Evolutionary conservation across 2,888 invertebrate species (phyloP).

Genomic region (Lottia scabra): DNA sequence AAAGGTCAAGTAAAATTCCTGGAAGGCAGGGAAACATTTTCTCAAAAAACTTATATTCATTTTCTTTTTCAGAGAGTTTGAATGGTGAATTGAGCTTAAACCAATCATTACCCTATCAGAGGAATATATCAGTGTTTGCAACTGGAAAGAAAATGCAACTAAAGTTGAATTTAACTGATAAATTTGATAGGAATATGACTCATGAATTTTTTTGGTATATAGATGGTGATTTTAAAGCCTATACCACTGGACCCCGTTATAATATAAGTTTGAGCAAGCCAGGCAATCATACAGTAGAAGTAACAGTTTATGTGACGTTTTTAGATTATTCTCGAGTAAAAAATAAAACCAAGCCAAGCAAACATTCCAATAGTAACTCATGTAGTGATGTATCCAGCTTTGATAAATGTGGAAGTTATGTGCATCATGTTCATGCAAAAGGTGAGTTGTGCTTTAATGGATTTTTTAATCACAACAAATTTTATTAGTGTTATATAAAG

Average conservation of each 20-base stretch:
- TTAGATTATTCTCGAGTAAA: too few relatives aligned
- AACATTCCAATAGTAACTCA: background rate
- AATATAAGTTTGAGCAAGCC: background rate
- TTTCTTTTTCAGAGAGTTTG: conserved; percentile 30
- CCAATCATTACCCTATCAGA: conserved; percentile 31
- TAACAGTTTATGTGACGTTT: background rate
- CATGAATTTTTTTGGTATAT: conserved; percentile 27
- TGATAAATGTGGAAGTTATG: conserved; percentile 17
- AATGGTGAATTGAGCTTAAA: conserved; percentile 31
- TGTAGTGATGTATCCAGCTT: background rate
- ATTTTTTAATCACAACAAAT: background rate
- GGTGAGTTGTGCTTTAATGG: conserved; percentile 13
- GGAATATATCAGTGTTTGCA: conserved; percentile 27
- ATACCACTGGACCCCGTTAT: background rate
- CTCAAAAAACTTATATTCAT: background rate
- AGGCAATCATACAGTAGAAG: background rate
- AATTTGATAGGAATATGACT: conserved; percentile 15
- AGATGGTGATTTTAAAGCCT: conserved; percentile 1
- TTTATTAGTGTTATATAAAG: too few relatives aligned
- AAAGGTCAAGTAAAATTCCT: too few relatives aligned
- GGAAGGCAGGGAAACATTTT: too few relatives aligned
- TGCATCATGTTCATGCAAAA: conserved; percentile 20
- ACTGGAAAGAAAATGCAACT: conserved; percentile 26
- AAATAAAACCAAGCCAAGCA: too few relatives aligned
- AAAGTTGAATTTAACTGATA: conserved; percentile 34